Evolutionary conservation across 2,113 vertebrate species (phyloP), one percentile per base, ranked within the genome.

Genomic region (Osmerus mordax): DNA sequence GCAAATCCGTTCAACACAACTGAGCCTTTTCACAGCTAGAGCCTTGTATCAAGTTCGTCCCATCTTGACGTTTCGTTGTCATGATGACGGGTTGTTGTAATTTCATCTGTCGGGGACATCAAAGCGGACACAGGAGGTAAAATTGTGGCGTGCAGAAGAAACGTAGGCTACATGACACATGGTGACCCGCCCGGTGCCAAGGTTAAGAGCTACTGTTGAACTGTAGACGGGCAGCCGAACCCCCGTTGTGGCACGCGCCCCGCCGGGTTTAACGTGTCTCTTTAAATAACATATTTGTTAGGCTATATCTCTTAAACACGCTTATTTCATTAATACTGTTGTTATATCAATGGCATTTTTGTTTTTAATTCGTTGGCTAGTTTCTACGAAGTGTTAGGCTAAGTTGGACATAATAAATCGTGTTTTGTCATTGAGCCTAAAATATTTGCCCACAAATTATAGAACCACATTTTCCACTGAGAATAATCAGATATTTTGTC

Each of bases 141-240:
- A 41, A 19, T 18, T 41, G 32, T 52, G 82, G 19, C 71, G 19
- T 69, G 72, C 73, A 81, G 71, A 62, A 63, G n/a, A 14, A 14
- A 64, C 36, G 23, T 41, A 13, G 4, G 41, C 41, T 55, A 72
- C 0, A 8, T 68, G 82, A 77, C 81, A 77, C 79, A 72, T 79
- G 77, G 81, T 85, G 80, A 87, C 85, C 88, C 76, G 1, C 72
- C 54, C 15, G 23, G 29, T 73, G 52, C 52, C 6, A 51, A 74
- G 87, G 89, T 90, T 89, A 88, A 87, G 72, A 81, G 88, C 89
- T 79, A 64, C 85, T 80, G 86, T 82, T 87, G 76, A 79, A 77
- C 82, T 77, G 67, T 70, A 68, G 67, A 79, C 73, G 75, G 75
- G 75, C 71, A 56, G 79, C 73, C 56, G 7, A 52, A 36, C 71